Conservation (phyloP, 2,113 vertebrate genomes). For the Brienomyrus brachyistius region DNA sequence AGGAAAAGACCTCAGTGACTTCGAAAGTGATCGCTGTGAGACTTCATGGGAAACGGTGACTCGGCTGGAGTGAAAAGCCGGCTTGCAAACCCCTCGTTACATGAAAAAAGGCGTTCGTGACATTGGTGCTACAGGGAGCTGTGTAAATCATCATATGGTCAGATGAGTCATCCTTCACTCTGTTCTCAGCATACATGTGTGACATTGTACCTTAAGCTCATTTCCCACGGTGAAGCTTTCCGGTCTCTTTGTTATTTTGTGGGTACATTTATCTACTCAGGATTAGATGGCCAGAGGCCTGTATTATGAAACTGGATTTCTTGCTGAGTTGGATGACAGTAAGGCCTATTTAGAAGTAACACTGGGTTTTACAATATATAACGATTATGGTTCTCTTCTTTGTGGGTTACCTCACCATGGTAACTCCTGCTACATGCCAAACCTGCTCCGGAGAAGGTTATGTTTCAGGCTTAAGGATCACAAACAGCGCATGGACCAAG, state of each 20-base stretch:
- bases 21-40: background rate
- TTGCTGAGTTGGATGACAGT: background rate
- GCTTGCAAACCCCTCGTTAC: background rate
- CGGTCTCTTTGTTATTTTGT: background rate
- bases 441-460: background rate
- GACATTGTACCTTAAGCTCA: background rate
- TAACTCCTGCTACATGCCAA: background rate
- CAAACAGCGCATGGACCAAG: background rate
- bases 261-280: background rate
- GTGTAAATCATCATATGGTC: background rate
- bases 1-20: background rate
- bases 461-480: background rate
- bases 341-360: background rate
- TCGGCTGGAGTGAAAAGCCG: background rate
- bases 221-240: background rate
- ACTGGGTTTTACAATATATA: background rate
- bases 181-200: background rate
- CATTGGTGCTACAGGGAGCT: background rate
- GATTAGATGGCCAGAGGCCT: background rate
- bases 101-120: background rate
- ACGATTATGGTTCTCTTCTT: background rate
- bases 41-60: background rate
- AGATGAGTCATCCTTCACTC: background rate
- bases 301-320: background rate
- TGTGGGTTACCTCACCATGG: background rate